Conservation (phyloP, 2,888 invertebrate species). For the Selenia dentaria region DNA sequence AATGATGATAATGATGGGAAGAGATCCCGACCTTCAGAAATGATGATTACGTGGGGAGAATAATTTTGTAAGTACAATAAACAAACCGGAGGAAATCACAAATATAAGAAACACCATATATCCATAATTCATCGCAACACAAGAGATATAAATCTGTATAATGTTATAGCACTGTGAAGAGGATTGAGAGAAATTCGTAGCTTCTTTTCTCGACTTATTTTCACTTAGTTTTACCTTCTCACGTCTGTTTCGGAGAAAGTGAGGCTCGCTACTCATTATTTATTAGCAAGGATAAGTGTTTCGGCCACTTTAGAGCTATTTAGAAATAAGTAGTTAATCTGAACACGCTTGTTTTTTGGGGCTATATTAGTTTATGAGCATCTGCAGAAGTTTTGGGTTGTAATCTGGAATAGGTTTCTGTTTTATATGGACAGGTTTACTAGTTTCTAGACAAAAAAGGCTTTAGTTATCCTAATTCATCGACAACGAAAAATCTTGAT, state of each 20-base stretch:
- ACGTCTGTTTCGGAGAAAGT: constrained; percentile 25
- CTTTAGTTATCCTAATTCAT: too few species aligned
- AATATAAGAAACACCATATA: neutral
- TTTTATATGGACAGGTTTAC: too few species aligned
- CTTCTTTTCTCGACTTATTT: constrained; percentile 31
- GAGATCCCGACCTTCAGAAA: too few species aligned
- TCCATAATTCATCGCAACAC: constrained; percentile 20
- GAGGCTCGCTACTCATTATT: constrained; percentile 31
- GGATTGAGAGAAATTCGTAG: constrained; percentile 27
- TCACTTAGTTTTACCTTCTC: constrained; percentile 34
- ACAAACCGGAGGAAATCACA: neutral
- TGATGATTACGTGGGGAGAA: too few species aligned
- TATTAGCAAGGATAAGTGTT: constrained; percentile 34
- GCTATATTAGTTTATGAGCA: neutral
- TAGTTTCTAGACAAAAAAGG: too few species aligned
- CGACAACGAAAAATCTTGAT: too few species aligned
- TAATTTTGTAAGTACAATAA: too few species aligned
- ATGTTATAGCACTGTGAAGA: constrained; percentile 29
- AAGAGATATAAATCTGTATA: constrained; percentile 29
- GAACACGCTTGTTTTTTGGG: constrained; percentile 15
- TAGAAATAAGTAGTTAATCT: constrained; percentile 29
- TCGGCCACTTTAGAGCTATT: constrained; percentile 29
- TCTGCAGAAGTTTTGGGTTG: neutral
- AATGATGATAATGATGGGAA: too few species aligned
- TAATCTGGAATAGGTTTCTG: too few species aligned